Evolutionary conservation across 2,888 invertebrate genomes (phyloP).

Genomic region (Silvanus unidentatus): DNA sequence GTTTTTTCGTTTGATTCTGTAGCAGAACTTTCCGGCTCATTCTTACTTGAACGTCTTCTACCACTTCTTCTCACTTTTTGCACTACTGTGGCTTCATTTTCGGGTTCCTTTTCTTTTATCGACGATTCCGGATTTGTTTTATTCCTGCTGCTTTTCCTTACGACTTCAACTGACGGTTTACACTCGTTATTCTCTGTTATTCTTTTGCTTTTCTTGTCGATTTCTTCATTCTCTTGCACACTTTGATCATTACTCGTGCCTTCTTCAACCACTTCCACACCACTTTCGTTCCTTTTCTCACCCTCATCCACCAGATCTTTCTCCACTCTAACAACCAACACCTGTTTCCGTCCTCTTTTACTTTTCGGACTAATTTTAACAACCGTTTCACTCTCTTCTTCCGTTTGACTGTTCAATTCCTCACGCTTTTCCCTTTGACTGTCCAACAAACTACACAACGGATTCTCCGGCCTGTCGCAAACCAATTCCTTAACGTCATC

Average conservation of each 20-base stretch:
- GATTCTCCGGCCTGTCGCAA: constrained; percentile 4
- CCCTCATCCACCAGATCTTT: neutral
- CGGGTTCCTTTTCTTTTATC: no score
- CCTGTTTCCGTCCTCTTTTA: neutral
- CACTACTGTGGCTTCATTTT: no score
- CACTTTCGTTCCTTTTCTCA: constrained; percentile 3
- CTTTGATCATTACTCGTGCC: neutral
- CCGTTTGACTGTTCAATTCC: neutral
- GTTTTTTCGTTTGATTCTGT: no score
- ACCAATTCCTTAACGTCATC: constrained; percentile 5
- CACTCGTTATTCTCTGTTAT: neutral
- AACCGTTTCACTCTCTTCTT: constrained; percentile 4
- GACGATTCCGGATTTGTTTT: no score
- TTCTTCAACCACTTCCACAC: constrained; percentile 1
- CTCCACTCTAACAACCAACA: neutral
- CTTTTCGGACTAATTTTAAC: neutral
- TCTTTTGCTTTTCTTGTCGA: neutral
- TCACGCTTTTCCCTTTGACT: no score
- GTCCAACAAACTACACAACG: neutral
- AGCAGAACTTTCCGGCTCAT: no score
- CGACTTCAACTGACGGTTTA: no score
- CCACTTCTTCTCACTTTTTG: no score
- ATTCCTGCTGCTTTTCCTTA: no score
- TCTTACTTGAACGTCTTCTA: no score
- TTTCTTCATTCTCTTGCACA: neutral